phyloP scores from a whole-genome alignment of 2,113 vertebrate species.

The Ascaphus truei region DNA sequence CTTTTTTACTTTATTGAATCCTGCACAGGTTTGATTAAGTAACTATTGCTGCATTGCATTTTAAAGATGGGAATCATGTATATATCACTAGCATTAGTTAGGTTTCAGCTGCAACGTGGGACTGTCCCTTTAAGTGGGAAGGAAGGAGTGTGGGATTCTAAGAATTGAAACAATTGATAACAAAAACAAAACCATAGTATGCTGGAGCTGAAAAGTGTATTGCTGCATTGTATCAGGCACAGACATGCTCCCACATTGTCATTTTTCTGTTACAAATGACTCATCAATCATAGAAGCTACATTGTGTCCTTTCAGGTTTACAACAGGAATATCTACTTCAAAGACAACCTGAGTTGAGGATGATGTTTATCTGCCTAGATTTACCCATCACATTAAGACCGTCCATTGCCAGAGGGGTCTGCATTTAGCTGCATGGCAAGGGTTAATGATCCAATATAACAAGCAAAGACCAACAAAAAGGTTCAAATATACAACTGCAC shows the following conservation, averaged over 20 bases:
- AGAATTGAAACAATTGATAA: no score
- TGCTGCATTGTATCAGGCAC: not conserved
- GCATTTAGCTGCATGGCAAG: slow-evolving; percentile 2
- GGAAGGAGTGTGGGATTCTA: no score
- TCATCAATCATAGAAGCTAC: slow-evolving; percentile 6
- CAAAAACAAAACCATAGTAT: no score
- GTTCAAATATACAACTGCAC: slow-evolving; percentile 7
- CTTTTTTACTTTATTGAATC: no score
- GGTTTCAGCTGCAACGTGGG: no score
- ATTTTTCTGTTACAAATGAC: not conserved
- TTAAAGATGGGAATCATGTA: no score
- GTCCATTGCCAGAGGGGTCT: not conserved
- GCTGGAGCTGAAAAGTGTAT: no score
- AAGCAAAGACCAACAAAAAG: not conserved
- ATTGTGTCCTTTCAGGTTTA: not conserved
- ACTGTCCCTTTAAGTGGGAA: no score
- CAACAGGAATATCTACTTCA: not conserved
- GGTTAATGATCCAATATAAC: slow-evolving; percentile 8
- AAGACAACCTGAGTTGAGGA: not conserved
- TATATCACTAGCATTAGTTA: no score
- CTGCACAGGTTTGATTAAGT: no score
- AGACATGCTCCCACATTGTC: not conserved
- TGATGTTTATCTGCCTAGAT: not conserved
- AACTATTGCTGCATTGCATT: no score
- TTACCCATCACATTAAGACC: not conserved